These are phyloP conservation scores for Erebia epiphron DNA, from an alignment of 2,888 invertebrate species.

Conservation along the genomic window DNA sequence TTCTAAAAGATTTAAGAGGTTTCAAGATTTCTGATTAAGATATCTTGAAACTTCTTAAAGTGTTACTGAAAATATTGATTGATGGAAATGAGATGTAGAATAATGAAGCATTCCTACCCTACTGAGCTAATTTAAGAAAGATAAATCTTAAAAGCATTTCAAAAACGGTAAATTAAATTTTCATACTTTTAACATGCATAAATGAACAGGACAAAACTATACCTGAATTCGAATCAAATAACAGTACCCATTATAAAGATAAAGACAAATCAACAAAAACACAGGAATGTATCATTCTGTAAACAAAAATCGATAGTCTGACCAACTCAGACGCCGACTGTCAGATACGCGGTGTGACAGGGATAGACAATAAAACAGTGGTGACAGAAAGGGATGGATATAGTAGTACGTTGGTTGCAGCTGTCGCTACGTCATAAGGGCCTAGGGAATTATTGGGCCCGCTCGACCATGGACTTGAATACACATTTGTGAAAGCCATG, in stretches of 20 bases:
- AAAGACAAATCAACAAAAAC: conserved; percentile 24
- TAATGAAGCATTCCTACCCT: too few species aligned
- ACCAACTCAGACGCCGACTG: conserved; percentile 60
- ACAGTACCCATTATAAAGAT: neutral
- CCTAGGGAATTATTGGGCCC: conserved; percentile 64
- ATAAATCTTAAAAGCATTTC: neutral
- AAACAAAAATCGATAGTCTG: conserved; percentile 64
- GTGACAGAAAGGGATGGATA: conserved; percentile 58
- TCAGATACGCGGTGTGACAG: conserved; percentile 64
- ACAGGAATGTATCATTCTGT: conserved; percentile 31
- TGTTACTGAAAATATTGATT: too few species aligned
- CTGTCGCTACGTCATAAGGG: conserved; percentile 78
- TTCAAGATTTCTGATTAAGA: too few species aligned
- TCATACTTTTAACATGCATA: neutral
- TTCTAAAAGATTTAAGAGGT: too few species aligned
- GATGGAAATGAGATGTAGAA: too few species aligned
- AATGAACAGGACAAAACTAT: neutral
- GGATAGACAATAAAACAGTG: conserved; percentile 46
- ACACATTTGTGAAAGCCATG: conserved; percentile 51
- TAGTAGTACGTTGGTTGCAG: conserved; percentile 75
- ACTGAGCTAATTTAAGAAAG: too few species aligned
- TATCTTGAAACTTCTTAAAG: too few species aligned
- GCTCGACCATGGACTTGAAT: conserved; percentile 67
- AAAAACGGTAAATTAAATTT: neutral
- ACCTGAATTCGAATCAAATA: neutral